Percentiles rank a stretch among this genome's conserved stretches.
These are phyloP conservation scores for cat (Felis catus) DNA, from an alignment of 2,113 vertebrate genomes.

Conservation along the genomic window F.catus_Fca126_mat1.0 CM031412.1:46656001-46656500, in stretches of 20 bases:
- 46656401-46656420: slow-evolving; percentile 67
- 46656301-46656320: slow-evolving; percentile 64
- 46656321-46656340: slow-evolving; percentile 33
- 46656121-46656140: slow-evolving; percentile 88
- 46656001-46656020: slow-evolving; percentile 86
- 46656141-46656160: slow-evolving; percentile 87
- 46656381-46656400: slow-evolving; percentile 75
- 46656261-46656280: slow-evolving; percentile 74
- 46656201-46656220: slow-evolving; percentile 86
- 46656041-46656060: slow-evolving; percentile 88
- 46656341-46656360: slow-evolving; percentile 67
- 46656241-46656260: slow-evolving; percentile 78
- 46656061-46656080: slow-evolving; percentile 87
- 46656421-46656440: slow-evolving; percentile 64
- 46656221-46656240: slow-evolving; percentile 81
- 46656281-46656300: slow-evolving; percentile 67
- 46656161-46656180: slow-evolving; percentile 90
- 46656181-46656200: slow-evolving; percentile 88
- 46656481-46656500: slow-evolving; percentile 66
- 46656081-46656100: slow-evolving; percentile 88
- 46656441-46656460: slow-evolving; percentile 71
- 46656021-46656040: slow-evolving; percentile 86
- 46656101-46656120: slow-evolving; percentile 89
- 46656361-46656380: slow-evolving; percentile 69
- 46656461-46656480: slow-evolving; percentile 75